phyloP scores from a whole-genome alignment of 2,113 vertebrate species.

The Upupa epops region DNA sequence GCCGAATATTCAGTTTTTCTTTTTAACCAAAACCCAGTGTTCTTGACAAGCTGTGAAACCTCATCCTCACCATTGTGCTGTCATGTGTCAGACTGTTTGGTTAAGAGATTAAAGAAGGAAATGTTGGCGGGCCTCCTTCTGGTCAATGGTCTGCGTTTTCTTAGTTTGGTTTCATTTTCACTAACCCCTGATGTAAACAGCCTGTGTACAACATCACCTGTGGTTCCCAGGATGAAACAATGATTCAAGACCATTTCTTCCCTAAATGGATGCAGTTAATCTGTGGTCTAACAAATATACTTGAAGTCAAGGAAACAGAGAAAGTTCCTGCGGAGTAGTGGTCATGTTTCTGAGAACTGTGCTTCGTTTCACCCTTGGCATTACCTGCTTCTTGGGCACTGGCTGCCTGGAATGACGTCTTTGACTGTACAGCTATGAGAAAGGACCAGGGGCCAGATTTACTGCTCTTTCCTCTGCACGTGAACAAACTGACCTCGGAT shows the following conservation, averaged over 20 bases:
- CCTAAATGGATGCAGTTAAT: conserved; percentile 55
- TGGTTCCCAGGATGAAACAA: conserved; percentile 62
- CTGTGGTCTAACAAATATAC: conserved; percentile 47
- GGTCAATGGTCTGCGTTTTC: conserved; percentile 45
- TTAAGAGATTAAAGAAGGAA: conserved; percentile 65
- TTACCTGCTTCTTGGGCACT: background rate
- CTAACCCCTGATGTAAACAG: conserved; percentile 60
- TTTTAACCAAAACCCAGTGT: conserved; percentile 21
- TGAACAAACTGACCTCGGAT: background rate
- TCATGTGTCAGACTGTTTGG: conserved; percentile 29
- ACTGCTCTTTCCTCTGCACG: background rate
- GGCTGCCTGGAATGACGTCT: background rate
- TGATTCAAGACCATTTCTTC: conserved; percentile 48
- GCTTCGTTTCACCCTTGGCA: background rate
- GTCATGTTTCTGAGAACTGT: conserved; percentile 19
- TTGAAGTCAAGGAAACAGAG: conserved; percentile 20
- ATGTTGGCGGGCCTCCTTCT: conserved; percentile 46
- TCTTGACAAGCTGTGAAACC: conserved; percentile 24
- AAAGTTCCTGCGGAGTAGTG: background rate
- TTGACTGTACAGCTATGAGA: background rate
- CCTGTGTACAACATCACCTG: conserved; percentile 62
- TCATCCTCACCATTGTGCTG: conserved; percentile 17
- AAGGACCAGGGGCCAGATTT: background rate
- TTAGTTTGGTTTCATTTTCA: conserved; percentile 62
- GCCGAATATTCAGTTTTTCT: background rate